A percentile compares a stretch with the other conserved stretches of the same genome.
phyloP scores from a whole-genome alignment of 2,113 vertebrate species.

The Bubo scandiacus region DNA sequence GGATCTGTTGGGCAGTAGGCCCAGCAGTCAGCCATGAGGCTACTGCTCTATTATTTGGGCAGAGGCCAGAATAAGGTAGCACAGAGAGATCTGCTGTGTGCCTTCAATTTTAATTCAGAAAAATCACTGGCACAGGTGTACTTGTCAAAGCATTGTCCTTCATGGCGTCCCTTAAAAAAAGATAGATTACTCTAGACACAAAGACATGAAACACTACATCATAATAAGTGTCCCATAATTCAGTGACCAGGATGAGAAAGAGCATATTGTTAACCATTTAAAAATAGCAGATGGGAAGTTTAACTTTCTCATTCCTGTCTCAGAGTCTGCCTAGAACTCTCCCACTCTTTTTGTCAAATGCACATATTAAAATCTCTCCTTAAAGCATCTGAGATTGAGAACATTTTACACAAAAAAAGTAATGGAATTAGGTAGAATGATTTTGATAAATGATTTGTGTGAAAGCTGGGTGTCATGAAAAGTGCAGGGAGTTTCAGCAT shows the following conservation, averaged over 20 bases:
- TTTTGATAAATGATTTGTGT: not conserved
- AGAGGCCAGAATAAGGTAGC: not conserved
- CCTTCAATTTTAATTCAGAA: not conserved
- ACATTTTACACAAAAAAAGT: not conserved
- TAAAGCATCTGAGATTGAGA: not conserved
- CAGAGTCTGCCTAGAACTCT: not conserved
- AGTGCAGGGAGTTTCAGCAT: not conserved
- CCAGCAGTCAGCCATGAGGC: not conserved
- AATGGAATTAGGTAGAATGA: not conserved
- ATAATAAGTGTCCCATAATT: not conserved
- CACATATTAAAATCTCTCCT: not conserved
- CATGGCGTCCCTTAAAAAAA: not conserved
- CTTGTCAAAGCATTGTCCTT: conserved; percentile 13
- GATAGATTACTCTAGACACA: not conserved
- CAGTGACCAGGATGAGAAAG: not conserved
- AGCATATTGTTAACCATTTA: not conserved
- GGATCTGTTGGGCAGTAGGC: not conserved
- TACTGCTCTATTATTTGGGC: not conserved
- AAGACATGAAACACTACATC: not conserved
- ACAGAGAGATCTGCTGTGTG: not conserved
- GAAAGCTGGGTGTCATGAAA: not conserved
- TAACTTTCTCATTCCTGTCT: not conserved
- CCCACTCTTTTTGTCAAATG: not conserved
- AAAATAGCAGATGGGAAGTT: not conserved
- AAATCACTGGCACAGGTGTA: not conserved